Conservation (phyloP, 2,888 invertebrate genomes). For the Beris chalybata region DNA sequence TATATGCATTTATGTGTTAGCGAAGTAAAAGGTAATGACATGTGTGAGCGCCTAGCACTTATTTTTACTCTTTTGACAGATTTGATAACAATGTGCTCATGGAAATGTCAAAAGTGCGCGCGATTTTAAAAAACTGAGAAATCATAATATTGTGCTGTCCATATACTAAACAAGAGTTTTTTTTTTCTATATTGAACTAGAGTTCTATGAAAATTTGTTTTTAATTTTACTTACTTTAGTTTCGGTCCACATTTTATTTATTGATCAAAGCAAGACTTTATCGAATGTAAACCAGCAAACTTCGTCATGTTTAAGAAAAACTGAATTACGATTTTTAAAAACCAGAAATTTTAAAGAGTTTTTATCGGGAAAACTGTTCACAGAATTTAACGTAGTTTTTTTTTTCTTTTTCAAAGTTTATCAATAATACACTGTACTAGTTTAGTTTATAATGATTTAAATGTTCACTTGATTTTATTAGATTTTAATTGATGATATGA, state of each 20-base stretch:
- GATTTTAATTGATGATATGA: no score
- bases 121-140: conserved; percentile 28
- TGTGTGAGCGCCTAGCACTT: conserved; percentile 26
- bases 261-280: conserved; percentile 10
- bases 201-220: neutral
- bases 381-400: conserved; percentile 16
- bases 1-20: neutral
- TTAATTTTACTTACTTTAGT: conserved; percentile 35
- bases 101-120: conserved; percentile 33
- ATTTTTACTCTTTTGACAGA: conserved; percentile 28
- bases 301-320: conserved; percentile 10
- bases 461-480: conserved; percentile 13
- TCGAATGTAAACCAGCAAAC: conserved; percentile 3
- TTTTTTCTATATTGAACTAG: neutral
- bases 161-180: neutral
- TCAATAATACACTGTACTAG: conserved; percentile 10
- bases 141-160: conserved; percentile 21
- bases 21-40: conserved; percentile 23
- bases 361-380: neutral
- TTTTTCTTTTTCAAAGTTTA: neutral
- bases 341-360: no score
- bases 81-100: conserved; percentile 27
- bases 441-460: conserved; percentile 14
- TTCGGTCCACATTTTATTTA: conserved; percentile 37
- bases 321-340: no score